Evolutionary conservation across 1,140 invertebrate species (phyloP).

Genomic region (Anastatus disparis): DNA sequence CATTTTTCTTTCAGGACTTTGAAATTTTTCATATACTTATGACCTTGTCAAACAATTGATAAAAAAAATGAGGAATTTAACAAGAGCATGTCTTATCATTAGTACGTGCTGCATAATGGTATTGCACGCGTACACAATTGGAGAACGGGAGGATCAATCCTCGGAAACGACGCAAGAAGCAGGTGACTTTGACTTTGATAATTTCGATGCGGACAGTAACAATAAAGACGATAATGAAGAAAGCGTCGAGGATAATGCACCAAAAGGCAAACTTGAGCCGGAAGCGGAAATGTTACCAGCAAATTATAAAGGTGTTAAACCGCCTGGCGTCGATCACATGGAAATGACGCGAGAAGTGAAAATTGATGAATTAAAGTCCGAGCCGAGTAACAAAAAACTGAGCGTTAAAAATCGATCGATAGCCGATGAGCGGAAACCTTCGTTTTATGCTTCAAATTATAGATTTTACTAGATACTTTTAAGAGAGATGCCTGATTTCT

Average conservation of each 20-base stretch:
- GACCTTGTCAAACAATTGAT: no score
- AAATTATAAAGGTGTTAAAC: constrained; percentile 54
- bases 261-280: constrained; percentile 50
- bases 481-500: no score
- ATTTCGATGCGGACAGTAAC: neutral
- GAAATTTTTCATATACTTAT: no score
- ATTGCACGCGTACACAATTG: neutral
- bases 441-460: no score
- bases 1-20: neutral
- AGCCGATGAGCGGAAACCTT: neutral
- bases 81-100: constrained; percentile 1
- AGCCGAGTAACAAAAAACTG: no score
- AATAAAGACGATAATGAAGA: neutral
- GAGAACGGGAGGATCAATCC: neutral
- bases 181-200: constrained; percentile 18
- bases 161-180: neutral
- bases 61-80: constrained; percentile 5
- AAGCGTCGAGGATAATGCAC: neutral
- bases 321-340: constrained; percentile 42
- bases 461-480: no score
- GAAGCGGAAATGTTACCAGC: constrained; percentile 61
- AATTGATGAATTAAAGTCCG: no score
- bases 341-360: constrained; percentile 35
- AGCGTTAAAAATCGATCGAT: neutral
- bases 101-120: constrained; percentile 14